Evolutionary conservation across 2,888 invertebrate genomes (phyloP).

Genomic region (Gastracanthus pulcherrimus): DNA sequence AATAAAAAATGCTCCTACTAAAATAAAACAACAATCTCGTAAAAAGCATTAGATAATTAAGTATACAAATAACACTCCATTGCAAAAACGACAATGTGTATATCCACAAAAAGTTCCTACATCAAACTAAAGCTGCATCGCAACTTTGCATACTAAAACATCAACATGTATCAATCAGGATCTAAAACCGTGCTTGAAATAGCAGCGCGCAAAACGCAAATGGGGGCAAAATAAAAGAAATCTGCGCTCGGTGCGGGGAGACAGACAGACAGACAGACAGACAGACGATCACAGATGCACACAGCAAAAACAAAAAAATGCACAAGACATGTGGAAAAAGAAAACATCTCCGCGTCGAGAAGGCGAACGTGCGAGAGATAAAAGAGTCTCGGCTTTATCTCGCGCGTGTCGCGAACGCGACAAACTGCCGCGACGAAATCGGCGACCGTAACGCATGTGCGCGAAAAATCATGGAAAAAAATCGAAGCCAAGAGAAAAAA

Average conservation of each 20-base stretch:
- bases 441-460: neutral
- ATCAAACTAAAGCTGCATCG: too few species aligned
- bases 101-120: too few species aligned
- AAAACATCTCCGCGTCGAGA: conserved; percentile 14
- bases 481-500: neutral
- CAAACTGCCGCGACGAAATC: conserved; percentile 1
- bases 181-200: too few species aligned
- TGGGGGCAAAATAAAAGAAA: neutral
- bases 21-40: too few species aligned
- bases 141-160: too few species aligned
- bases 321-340: neutral
- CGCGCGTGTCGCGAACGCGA: conserved; percentile 42
- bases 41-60: too few species aligned
- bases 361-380: conserved; percentile 37
- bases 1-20: too few species aligned
- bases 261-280: too few species aligned
- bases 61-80: too few species aligned
- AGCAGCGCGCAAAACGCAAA: neutral
- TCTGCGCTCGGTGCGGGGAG: too few species aligned
- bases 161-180: too few species aligned
- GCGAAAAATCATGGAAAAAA: neutral
- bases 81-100: too few species aligned
- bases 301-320: neutral
- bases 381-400: conserved; percentile 53
- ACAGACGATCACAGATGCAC: neutral